These are phyloP conservation scores for Scaptomyza graminum DNA, from an alignment of 1,140 invertebrate species.

Conservation along the genomic window DNA sequence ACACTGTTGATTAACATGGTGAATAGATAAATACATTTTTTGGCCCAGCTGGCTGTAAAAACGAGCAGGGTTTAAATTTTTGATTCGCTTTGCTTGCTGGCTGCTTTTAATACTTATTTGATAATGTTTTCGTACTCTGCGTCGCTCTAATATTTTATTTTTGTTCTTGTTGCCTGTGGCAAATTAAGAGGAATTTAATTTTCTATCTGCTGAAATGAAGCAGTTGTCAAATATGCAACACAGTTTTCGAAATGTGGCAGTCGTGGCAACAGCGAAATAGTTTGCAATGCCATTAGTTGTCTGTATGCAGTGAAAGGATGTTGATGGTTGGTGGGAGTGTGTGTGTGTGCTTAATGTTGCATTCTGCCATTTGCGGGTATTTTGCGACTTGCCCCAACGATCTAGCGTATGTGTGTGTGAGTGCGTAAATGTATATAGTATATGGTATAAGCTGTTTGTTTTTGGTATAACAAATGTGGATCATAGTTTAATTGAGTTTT, in stretches of 20 bases:
- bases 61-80: background rate
- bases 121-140: constrained; percentile 14
- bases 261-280: no score
- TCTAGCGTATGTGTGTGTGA: no score
- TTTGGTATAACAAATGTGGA: constrained; percentile 24
- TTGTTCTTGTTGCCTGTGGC: constrained; percentile 13
- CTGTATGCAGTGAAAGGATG: constrained; percentile 14
- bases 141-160: constrained; percentile 55
- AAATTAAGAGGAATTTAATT: constrained; percentile 16
- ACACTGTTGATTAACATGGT: background rate
- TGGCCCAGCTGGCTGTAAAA: background rate
- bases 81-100: background rate
- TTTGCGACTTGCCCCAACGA: constrained; percentile 12
- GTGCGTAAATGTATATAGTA: constrained; percentile 9
- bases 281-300: constrained; percentile 55
- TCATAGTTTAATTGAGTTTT: constrained; percentile 55
- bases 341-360: no score
- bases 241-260: constrained; percentile 14
- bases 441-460: constrained; percentile 1
- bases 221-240: constrained; percentile 11
- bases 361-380: constrained; percentile 50
- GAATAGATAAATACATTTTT: no score
- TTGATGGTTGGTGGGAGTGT: constrained; percentile 18
- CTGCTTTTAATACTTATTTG: constrained; percentile 4
- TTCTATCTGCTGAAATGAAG: constrained; percentile 1